phyloP scores from a whole-genome alignment of 1,140 invertebrate species.

The Procambarus clarkii region DNA sequence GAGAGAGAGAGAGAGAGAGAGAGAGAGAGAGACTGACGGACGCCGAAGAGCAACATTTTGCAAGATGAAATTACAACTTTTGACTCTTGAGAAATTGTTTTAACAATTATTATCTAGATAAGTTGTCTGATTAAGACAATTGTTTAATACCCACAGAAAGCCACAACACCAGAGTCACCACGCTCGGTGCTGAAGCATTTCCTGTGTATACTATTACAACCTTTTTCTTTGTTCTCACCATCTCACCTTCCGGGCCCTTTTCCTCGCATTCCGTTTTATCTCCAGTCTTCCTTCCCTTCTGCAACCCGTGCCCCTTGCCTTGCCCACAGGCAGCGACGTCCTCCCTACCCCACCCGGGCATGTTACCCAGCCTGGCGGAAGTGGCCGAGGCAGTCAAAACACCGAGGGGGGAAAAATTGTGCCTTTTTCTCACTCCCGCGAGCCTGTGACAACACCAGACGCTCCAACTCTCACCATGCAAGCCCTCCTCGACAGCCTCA shows the following conservation, averaged over 20 bases:
- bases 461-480: not conserved
- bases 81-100: not conserved
- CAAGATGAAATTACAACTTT: not conserved
- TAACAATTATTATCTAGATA: too few relatives aligned
- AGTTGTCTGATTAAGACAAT: too few relatives aligned
- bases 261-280: not conserved
- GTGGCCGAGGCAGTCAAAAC: not conserved
- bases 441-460: not conserved
- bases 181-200: not conserved
- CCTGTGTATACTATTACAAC: not conserved
- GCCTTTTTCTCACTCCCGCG: not conserved
- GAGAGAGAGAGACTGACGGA: not conserved
- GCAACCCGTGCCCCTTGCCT: not conserved
- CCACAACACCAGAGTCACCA: not conserved
- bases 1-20: conserved; percentile 39
- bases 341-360: not conserved
- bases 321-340: not conserved
- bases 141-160: too few relatives aligned
- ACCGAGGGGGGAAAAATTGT: not conserved
- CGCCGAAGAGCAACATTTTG: not conserved
- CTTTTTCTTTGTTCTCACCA: not conserved
- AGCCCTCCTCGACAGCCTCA: not conserved
- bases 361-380: not conserved
- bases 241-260: too few relatives aligned
- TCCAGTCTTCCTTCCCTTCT: not conserved